Evolutionary conservation across 2,797 vertebrate species (phyloP), one percentile per base, ranked within the genome.

Genomic region (Sciaenops ocellatus): DNA sequence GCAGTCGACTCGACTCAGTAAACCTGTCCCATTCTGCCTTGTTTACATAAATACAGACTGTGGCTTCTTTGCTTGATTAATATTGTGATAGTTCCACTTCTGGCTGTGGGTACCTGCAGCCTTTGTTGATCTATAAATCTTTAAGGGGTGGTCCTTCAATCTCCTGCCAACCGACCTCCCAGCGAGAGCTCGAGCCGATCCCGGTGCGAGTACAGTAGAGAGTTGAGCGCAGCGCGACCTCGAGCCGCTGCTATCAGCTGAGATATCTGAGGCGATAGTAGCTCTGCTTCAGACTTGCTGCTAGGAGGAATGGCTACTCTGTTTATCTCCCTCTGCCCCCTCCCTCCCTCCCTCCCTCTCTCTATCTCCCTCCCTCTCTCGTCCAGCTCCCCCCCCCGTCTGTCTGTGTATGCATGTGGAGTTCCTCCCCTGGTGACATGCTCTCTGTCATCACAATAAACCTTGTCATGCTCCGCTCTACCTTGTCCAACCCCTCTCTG

Each of bases 221-320:
- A 64, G 67, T 2, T 10, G 44, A 47, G 78, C 48, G 3, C 12
- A 66, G 48, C 26, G 10, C 18, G 60, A 24, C 63, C 34, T 46
- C 3, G 61, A 81, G 73, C 60, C 51, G 79, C 26, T 60, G 65
- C 64, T 4, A 6, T 44, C 46, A 61, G 80, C 73, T 66, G 61
- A 24, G 69, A 38, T 61, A 56, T 79, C 69, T 44, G 63, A 71
- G 69, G 69, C 10, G 48, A 26, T 18, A 50, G 57, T 22, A 50
- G 82, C 80, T 67, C 30, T 64, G 80, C 63, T 63, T 86, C 79
- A 34, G 71, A 85, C 86, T 88, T 85, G 65, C 82, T 87, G 85
- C 79, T 71, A 76, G 73, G 52, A 84, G 80, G 80, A 81, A 73
- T 4, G 20, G 71, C 76, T 51, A 46, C 80, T 70, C 80, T 77